Evolutionary conservation across 2,113 vertebrate genomes (phyloP), one percentile per base, ranked within the genome.

Genomic region (Rhinolophus sinicus): DNA sequence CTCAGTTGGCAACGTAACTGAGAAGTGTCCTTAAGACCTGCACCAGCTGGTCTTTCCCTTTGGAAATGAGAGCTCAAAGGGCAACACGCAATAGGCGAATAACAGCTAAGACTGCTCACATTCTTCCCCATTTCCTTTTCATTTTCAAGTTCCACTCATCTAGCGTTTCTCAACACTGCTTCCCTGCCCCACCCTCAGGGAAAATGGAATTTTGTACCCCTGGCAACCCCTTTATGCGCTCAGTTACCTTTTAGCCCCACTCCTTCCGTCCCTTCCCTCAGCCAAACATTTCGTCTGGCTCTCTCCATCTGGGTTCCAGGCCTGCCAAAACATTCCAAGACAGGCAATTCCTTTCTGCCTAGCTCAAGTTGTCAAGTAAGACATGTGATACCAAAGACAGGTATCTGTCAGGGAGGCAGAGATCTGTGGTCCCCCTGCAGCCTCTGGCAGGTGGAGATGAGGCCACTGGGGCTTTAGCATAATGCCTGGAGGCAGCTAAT

Each of bases 251-350:
- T 73, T 5, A n/a, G 28, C 21, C 5, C 52, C 21, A 3, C 26
- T 1, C 33, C 6, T 5, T 6, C 69, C 24, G 35, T 28, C 69
- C 24, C 50, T 22, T 38, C 50, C 33, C 19, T 14, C 30, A 16
- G 38, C 9, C 78, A 65, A 38, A 18, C 33, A 22, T 54, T 72
- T 30, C 11, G 7, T 10, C 38, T n/a, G 30, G 44, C 44, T 38
- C 33, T 58, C 18, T 62, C 47, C 10, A 3, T 24, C 78, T 64
- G 65, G 44, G 47, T 82, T 52, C 47, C 13, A 35, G 30, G 19
- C 75, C 67, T 60, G 95, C 85, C 73, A 33, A 72, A 47, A 82
- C 83, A 70, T 78, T 93, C 92, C 95, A 76, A 86, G 60, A 75
- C 82, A 62, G 2, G 82, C 13, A 4, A 65, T 60, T 88, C 72